A percentile compares a stretch with the other conserved stretches of the same genome.
These are phyloP conservation scores for Atractosteus spatula DNA, from an alignment of 2,113 vertebrate species.

Conservation along the genomic window DNA sequence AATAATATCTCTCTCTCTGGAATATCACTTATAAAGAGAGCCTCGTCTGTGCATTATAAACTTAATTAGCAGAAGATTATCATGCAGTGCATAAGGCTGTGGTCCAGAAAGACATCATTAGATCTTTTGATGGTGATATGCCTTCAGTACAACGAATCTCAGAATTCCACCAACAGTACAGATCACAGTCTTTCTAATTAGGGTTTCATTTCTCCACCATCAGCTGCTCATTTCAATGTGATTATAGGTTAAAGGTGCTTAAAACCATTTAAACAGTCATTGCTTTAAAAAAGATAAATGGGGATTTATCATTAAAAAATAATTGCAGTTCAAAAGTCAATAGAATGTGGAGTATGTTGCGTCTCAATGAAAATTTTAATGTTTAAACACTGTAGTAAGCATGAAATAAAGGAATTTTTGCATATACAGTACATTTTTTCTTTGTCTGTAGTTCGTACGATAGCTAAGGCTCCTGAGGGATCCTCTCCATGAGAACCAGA, in stretches of 20 bases:
- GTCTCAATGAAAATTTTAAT: no score
- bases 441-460: no score
- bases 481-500: no score
- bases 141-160: conserved; percentile 75
- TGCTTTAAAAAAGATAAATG: conserved; percentile 42
- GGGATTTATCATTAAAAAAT: conserved; percentile 20
- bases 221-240: conserved; percentile 53
- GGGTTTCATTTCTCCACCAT: conserved; percentile 38
- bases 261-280: conserved; percentile 53
- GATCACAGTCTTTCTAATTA: conserved; percentile 77
- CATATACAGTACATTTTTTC: no score
- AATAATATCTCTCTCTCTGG: conserved; percentile 68
- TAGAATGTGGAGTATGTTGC: no score
- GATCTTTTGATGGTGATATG: conserved; percentile 76
- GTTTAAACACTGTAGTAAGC: no score
- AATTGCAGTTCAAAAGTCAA: no score
- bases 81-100: conserved; percentile 76
- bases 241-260: conserved; percentile 52
- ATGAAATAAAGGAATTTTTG: no score
- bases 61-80: conserved; percentile 81
- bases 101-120: conserved; percentile 81
- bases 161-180: conserved; percentile 73
- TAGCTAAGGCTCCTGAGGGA: no score
- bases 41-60: conserved; percentile 76
- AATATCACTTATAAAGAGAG: conserved; percentile 66